phyloP scores from a whole-genome alignment of 2,113 vertebrate genomes.

The Poicephalus gulielmi region DNA sequence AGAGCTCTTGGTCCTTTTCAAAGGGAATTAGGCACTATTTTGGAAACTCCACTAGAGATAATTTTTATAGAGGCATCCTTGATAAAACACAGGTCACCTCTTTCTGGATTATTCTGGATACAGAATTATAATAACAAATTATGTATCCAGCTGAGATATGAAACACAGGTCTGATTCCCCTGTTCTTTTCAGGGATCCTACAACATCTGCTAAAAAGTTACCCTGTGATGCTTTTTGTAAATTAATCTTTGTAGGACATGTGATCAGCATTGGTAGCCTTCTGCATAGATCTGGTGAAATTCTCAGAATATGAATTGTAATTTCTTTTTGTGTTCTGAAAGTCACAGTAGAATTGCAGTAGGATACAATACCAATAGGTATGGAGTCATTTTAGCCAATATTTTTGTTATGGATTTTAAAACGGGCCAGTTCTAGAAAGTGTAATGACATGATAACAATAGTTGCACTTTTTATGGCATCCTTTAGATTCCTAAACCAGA shows the following conservation, averaged over 20 bases:
- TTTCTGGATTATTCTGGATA: neutral
- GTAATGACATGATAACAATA: neutral
- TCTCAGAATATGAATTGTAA: neutral
- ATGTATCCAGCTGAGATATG: neutral
- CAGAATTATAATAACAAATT: neutral
- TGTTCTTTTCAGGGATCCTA: neutral
- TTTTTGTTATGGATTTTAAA: neutral
- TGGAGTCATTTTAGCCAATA: neutral
- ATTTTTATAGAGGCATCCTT: neutral
- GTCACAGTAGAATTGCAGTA: neutral
- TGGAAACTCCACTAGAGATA: neutral
- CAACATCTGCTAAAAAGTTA: neutral
- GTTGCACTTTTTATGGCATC: neutral
- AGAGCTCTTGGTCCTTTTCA: neutral
- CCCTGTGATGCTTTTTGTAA: neutral
- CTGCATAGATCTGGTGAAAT: neutral
- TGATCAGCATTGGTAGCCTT: neutral
- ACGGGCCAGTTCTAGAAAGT: neutral
- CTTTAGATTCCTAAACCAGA: neutral
- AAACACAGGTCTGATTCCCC: neutral
- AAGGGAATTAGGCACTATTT: neutral
- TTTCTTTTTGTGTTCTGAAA: neutral
- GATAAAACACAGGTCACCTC: neutral
- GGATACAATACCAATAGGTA: neutral
- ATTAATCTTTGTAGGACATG: neutral